Evolutionary conservation across 2,113 vertebrate genomes (phyloP).

Genomic region (Lepus europaeus): DNA sequence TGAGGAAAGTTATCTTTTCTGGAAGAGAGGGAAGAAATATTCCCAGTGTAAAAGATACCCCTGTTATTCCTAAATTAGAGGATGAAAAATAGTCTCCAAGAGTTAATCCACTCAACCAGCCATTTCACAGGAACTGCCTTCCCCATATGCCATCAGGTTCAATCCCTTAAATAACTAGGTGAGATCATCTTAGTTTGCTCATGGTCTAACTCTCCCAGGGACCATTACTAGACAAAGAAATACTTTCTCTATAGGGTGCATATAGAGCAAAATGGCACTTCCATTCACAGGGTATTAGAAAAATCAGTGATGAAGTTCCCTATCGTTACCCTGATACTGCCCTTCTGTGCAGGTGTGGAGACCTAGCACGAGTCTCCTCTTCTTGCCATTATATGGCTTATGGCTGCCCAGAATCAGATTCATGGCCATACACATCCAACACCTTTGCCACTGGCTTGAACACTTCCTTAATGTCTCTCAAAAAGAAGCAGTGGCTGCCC

Average conservation of each 20-base stretch:
- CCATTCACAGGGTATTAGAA: constrained; percentile 28
- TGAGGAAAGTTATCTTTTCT: constrained; percentile 48
- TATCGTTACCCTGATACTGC: neutral
- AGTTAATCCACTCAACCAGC: constrained; percentile 3
- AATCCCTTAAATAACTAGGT: constrained; percentile 54
- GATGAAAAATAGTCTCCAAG: constrained; percentile 49
- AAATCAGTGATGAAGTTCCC: neutral
- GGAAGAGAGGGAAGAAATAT: neutral
- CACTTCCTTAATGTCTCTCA: neutral
- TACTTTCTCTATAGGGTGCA: neutral
- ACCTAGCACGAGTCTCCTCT: neutral
- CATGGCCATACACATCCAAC: neutral
- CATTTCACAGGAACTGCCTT: constrained; percentile 36
- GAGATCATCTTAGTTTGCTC: constrained; percentile 30
- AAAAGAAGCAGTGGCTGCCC: neutral
- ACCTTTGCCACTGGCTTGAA: neutral
- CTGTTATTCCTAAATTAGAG: constrained; percentile 53
- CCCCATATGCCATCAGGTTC: constrained; percentile 23
- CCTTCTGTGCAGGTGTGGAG: neutral
- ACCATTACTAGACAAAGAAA: constrained; percentile 3
- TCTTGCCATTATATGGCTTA: neutral
- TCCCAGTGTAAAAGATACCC: constrained; percentile 29
- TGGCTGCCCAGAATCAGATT: neutral
- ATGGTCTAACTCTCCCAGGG: constrained; percentile 26
- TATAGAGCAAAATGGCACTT: neutral